These are phyloP conservation scores for Chelonia mydas DNA, from an alignment of 2,797 vertebrate genomes.

Conservation along the genomic window DNA sequence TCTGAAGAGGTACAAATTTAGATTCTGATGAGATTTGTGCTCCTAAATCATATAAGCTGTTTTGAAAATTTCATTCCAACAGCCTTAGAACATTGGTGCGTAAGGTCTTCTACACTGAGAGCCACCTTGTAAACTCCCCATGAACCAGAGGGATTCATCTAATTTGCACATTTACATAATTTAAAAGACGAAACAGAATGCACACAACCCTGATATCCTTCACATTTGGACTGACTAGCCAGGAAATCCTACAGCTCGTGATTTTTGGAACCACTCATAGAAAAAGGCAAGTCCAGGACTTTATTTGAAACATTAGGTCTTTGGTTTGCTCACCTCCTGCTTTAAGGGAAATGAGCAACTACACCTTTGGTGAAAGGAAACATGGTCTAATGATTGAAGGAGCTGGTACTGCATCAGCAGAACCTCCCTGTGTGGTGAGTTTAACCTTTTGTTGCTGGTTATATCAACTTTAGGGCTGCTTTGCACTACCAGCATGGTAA, in stretches of 20 bases:
- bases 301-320: not conserved
- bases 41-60: not conserved
- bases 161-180: constrained; percentile 12
- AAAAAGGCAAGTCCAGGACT: accelerated
- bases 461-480: not conserved
- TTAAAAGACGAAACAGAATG: not conserved
- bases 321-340: not conserved
- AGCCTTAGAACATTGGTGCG: accelerated
- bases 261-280: not conserved
- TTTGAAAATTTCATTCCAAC: not conserved
- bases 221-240: not conserved
- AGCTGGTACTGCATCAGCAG: not conserved
- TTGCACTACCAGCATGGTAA: not conserved
- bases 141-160: constrained; percentile 9
- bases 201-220: not conserved
- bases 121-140: not conserved
- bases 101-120: not conserved
- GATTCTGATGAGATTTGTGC: not conserved
- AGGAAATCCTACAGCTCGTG: not conserved
- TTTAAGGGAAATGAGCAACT: not conserved
- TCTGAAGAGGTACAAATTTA: not conserved
- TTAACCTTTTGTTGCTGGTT: not conserved
- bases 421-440: not conserved
- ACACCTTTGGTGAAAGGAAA: accelerated
- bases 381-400: not conserved